Conservation (phyloP, 2,113 vertebrate species). For the Pimephales promelas region DNA sequence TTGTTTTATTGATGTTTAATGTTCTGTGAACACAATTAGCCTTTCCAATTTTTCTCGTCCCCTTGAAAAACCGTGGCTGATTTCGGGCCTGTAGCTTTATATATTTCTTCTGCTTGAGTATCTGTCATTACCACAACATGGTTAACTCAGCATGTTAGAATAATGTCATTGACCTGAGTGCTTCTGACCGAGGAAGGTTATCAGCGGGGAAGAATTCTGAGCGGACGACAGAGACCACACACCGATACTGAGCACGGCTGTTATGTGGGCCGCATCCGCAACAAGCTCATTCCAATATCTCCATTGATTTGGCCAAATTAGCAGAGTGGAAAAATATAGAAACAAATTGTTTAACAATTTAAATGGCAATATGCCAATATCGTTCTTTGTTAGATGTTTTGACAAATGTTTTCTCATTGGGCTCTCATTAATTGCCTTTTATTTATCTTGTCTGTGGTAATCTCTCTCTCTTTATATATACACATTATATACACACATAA, state of each 20-base stretch:
- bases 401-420: too few species aligned
- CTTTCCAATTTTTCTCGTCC: background rate
- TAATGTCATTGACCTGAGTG: slow-evolving; percentile 58
- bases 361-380: too few species aligned
- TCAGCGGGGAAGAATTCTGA: slow-evolving; percentile 40
- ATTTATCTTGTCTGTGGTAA: too few species aligned
- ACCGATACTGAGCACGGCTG: background rate
- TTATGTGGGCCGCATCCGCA: background rate
- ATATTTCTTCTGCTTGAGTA: background rate
- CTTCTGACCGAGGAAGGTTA: slow-evolving; percentile 50
- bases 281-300: background rate
- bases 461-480: too few species aligned
- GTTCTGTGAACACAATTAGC: background rate
- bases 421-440: too few species aligned
- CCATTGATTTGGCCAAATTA: background rate
- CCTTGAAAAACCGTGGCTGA: background rate
- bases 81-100: background rate
- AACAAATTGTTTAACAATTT: background rate
- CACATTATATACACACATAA: too few species aligned
- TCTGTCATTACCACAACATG: slow-evolving; percentile 7
- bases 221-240: slow-evolving; percentile 39
- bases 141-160: slow-evolving; percentile 47
- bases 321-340: background rate
- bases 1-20: slow-evolving; percentile 4
- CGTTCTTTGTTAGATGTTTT: too few species aligned